phyloP scores from a whole-genome alignment of 64 coral and sea anemone genomes.

The Trachythela sp. region DNA sequence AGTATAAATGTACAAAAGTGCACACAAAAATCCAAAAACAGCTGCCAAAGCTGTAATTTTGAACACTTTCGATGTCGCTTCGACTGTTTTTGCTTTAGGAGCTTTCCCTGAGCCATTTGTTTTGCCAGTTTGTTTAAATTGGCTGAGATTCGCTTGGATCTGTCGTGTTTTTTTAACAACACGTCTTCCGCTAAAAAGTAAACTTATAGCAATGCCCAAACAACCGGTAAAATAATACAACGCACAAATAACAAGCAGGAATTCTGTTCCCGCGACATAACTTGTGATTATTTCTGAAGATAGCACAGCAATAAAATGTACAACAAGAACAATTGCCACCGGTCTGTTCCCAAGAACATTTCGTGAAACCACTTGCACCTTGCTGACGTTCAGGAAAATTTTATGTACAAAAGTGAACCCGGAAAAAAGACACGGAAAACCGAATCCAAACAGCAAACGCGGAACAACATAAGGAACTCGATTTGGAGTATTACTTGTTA shows the following conservation, averaged over 20 bases:
- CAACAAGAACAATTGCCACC: background rate
- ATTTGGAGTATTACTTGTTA: background rate
- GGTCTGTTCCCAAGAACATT: background rate
- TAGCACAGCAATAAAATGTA: background rate
- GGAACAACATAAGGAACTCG: background rate
- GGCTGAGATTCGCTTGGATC: background rate
- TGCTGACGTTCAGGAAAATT: background rate
- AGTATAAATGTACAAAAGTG: background rate
- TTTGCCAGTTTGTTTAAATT: background rate
- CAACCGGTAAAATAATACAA: background rate
- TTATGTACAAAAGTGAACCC: background rate
- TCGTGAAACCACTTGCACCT: background rate
- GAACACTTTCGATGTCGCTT: background rate
- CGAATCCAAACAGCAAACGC: background rate
- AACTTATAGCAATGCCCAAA: background rate
- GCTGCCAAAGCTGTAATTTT: background rate
- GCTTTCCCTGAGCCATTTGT: background rate
- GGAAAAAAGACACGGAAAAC: background rate
- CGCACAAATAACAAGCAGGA: constrained; percentile 7
- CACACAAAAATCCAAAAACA: background rate
- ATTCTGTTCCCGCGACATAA: background rate
- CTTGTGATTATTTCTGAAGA: background rate
- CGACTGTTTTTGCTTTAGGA: background rate
- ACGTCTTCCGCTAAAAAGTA: background rate
- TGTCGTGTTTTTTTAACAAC: background rate